phyloP scores from a whole-genome alignment of 2,888 invertebrate species.

The Rhagonycha lutea region DNA sequence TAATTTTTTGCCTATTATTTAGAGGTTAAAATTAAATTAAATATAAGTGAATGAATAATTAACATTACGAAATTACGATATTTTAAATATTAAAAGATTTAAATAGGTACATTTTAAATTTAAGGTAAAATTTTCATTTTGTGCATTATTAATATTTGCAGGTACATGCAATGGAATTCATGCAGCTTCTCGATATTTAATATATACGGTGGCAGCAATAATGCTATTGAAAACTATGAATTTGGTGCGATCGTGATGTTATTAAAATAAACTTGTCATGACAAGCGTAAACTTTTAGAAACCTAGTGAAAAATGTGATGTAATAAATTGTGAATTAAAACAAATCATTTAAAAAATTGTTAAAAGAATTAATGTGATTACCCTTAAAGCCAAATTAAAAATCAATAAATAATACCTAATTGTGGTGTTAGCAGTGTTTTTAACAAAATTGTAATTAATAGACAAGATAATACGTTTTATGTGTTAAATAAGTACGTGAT shows the following conservation, averaged over 20 bases:
- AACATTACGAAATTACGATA: no score
- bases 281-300: slow-evolving; percentile 14
- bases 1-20: no score
- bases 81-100: neutral
- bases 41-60: no score
- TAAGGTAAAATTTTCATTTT: neutral
- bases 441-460: slow-evolving; percentile 8
- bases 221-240: slow-evolving; percentile 15
- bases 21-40: no score
- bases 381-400: slow-evolving; percentile 20
- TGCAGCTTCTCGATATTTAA: slow-evolving; percentile 23
- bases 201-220: slow-evolving; percentile 8
- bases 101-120: neutral
- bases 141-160: slow-evolving; percentile 14
- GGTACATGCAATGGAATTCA: slow-evolving; percentile 32
- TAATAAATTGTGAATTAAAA: slow-evolving; percentile 25
- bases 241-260: slow-evolving; percentile 24
- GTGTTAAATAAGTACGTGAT: slow-evolving; percentile 13
- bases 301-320: slow-evolving; percentile 28
- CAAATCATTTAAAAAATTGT: slow-evolving; percentile 22
- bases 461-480: slow-evolving; percentile 11
- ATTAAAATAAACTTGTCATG: slow-evolving; percentile 15
- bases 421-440: slow-evolving; percentile 27
- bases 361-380: slow-evolving; percentile 24
- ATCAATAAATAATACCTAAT: slow-evolving; percentile 18